A percentile compares a stretch with the other conserved stretches of the same genome.
phyloP scores from a whole-genome alignment of 2,888 invertebrate genomes.

The Poecilus cupreus region DNA sequence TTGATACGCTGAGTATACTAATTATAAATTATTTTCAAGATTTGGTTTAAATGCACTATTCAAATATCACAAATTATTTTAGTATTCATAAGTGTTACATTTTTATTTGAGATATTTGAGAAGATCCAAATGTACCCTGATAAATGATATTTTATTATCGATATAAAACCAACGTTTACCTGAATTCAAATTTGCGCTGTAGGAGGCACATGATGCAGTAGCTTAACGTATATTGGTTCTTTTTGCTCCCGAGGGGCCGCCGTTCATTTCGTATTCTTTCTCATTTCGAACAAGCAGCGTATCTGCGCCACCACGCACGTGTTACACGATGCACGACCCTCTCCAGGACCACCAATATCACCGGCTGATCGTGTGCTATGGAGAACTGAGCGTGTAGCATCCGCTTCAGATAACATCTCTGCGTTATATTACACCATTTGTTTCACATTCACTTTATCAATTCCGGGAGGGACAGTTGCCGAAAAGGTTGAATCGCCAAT shows the following conservation, averaged over 20 bases:
- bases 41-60: no score
- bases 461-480: slow-evolving; percentile 45
- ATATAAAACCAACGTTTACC: slow-evolving; percentile 18
- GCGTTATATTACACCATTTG: slow-evolving; percentile 48
- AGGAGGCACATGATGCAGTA: slow-evolving; percentile 13
- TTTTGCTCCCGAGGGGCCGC: not conserved
- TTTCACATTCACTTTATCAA: slow-evolving; percentile 56
- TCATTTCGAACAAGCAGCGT: slow-evolving; percentile 40
- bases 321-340: slow-evolving; percentile 24
- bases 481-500: slow-evolving; percentile 50
- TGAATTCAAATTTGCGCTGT: slow-evolving; percentile 45
- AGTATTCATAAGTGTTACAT: not conserved
- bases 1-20: no score
- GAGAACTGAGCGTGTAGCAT: slow-evolving; percentile 27
- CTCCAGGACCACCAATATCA: not conserved
- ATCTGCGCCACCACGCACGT: not conserved
- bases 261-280: slow-evolving; percentile 54
- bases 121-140: not conserved
- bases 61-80: not conserved
- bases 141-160: slow-evolving; percentile 20
- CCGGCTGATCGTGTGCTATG: not conserved
- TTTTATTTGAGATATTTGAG: not conserved
- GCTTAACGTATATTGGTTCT: slow-evolving; percentile 46
- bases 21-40: no score
- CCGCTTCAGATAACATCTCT: slow-evolving; percentile 12